phyloP scores from a whole-genome alignment of 2,888 invertebrate genomes.

The Patella depressa region DNA sequence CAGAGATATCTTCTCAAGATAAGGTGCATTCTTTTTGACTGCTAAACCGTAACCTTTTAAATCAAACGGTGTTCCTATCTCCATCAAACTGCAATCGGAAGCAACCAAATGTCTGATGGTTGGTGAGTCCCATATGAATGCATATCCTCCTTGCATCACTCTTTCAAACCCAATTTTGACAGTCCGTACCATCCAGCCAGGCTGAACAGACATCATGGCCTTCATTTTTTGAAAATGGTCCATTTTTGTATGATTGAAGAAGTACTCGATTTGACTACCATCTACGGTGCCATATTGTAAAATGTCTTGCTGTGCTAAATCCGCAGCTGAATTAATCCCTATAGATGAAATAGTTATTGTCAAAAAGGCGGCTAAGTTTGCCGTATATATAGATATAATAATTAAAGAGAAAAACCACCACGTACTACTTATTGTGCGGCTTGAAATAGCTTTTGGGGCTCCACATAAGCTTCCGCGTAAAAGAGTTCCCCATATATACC shows the following conservation, averaged over 20 bases:
- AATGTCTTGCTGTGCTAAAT: conserved; percentile 52
- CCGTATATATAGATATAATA: conserved; percentile 64
- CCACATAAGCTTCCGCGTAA: conserved; percentile 58
- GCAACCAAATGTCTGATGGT: conserved; percentile 58
- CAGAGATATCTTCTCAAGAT: conserved; percentile 55
- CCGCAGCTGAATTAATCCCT: conserved; percentile 54
- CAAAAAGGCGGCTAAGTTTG: conserved; percentile 65
- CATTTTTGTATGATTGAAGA: conserved; percentile 62
- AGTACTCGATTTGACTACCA: conserved; percentile 60
- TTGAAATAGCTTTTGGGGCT: conserved; percentile 55
- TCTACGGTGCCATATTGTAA: conserved; percentile 66
- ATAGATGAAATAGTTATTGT: conserved; percentile 54
- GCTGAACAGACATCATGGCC: conserved; percentile 57
- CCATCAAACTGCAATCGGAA: conserved; percentile 60
- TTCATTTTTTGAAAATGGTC: conserved; percentile 59
- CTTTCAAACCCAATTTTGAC: conserved; percentile 57
- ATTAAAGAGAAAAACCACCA: conserved; percentile 67
- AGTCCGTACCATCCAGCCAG: conserved; percentile 51
- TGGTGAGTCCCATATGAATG: conserved; percentile 68
- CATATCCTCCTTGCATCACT: conserved; percentile 58
- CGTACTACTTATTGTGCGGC: conserved; percentile 58
- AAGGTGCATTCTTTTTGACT: conserved; percentile 53
- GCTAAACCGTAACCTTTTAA: conserved; percentile 65
- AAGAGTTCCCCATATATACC: conserved; percentile 66
- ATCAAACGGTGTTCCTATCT: conserved; percentile 64